Evolutionary conservation across 1,140 invertebrate genomes (phyloP).

Genomic region (Propsilocerus akamusi): DNA sequence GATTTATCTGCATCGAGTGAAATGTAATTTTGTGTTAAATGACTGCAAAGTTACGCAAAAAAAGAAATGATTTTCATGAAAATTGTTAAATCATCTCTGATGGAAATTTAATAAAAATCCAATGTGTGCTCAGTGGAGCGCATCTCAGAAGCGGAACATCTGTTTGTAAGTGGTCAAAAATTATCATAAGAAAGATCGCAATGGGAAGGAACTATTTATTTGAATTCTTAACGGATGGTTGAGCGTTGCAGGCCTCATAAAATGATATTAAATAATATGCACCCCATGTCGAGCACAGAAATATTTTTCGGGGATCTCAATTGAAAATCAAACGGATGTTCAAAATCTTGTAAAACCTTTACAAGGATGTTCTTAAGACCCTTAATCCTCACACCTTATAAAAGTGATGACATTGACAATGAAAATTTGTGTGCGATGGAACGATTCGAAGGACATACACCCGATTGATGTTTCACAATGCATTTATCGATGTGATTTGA

Average conservation of each 20-base stretch:
- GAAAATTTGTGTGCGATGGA: background rate
- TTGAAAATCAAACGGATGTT: too few species aligned
- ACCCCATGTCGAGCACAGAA: too few species aligned
- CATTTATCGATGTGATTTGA: too few species aligned
- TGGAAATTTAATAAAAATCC: too few species aligned
- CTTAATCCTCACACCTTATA: background rate
- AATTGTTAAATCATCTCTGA: background rate
- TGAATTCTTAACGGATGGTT: too few species aligned
- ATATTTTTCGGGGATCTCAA: too few species aligned
- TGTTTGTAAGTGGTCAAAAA: slow-evolving; percentile 1
- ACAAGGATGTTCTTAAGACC: background rate
- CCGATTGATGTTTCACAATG: background rate
- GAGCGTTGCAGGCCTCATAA: too few species aligned
- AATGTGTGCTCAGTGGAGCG: background rate
- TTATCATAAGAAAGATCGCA: too few species aligned
- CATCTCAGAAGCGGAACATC: background rate
- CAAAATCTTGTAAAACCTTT: background rate
- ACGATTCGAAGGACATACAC: slow-evolving; percentile 1
- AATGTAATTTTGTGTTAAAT: background rate
- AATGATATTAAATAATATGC: too few species aligned
- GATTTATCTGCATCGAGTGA: background rate
- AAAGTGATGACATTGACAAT: background rate
- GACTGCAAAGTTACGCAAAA: background rate
- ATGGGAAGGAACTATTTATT: too few species aligned
- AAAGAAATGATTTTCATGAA: background rate